Evolutionary conservation across 2,797 vertebrate genomes (phyloP).

Genomic region (Neomorphus geoffroyi): DNA sequence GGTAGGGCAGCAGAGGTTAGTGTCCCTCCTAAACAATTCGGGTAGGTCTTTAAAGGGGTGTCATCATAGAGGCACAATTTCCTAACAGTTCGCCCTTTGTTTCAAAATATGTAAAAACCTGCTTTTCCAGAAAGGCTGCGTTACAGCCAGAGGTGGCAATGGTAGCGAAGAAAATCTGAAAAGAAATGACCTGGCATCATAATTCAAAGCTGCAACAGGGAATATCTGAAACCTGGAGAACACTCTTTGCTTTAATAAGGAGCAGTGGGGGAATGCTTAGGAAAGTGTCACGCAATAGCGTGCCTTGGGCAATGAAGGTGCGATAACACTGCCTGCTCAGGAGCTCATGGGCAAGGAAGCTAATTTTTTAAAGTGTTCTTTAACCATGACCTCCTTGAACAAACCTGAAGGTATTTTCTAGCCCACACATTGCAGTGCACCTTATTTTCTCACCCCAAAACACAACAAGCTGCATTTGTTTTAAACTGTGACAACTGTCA

Average conservation of each 20-base stretch:
- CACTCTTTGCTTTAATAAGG: not conserved
- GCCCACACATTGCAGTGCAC: rapidly evolving
- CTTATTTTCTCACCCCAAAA: not conserved
- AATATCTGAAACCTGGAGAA: not conserved
- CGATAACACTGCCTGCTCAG: not conserved
- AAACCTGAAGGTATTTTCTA: not conserved
- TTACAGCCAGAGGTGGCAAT: not conserved
- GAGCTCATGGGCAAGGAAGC: not conserved
- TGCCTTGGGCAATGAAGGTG: rapidly evolving
- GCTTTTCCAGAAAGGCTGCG: not conserved
- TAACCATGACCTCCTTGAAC: not conserved
- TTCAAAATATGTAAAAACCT: not conserved
- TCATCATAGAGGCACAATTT: not conserved
- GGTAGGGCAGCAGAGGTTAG: not conserved
- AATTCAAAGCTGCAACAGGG: not conserved
- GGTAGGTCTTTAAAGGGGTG: rapidly evolving
- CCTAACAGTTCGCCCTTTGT: too few relatives aligned
- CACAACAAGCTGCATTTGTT: not conserved
- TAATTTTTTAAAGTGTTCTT: not conserved
- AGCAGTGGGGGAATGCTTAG: not conserved
- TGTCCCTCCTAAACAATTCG: not conserved
- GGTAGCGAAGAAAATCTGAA: rapidly evolving
- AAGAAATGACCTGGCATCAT: rapidly evolving
- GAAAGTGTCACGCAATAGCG: not conserved
- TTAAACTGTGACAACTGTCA: conserved; percentile 7